Percentiles rank a stretch among this genome's conserved stretches.
phyloP scores from a whole-genome alignment of 2,113 vertebrate species.

The Edolisoma coerulescens region DNA sequence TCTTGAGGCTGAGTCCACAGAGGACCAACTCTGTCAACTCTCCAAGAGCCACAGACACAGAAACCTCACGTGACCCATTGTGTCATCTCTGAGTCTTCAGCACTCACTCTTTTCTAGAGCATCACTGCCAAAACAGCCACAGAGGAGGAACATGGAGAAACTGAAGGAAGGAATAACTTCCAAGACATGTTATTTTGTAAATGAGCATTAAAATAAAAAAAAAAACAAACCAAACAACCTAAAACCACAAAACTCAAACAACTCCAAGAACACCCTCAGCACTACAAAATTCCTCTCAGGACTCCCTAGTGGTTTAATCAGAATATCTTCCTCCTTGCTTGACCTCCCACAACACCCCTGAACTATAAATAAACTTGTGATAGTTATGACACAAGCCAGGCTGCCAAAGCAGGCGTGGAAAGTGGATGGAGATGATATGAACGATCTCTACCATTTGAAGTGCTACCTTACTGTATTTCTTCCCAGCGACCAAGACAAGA shows the following conservation, averaged over 20 bases:
- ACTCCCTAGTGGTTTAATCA: background rate
- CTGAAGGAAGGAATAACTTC: background rate
- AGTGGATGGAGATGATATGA: conserved; percentile 15
- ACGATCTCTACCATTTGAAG: background rate
- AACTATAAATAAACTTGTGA: conserved; percentile 39
- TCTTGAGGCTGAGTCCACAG: background rate
- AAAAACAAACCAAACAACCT: background rate
- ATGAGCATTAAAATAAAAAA: background rate
- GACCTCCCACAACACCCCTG: background rate
- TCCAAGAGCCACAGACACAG: background rate
- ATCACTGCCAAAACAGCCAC: background rate
- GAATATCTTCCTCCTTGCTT: background rate
- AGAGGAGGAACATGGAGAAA: background rate
- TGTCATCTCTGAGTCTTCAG: background rate
- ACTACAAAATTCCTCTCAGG: background rate
- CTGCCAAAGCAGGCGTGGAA: background rate
- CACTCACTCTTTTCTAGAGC: background rate
- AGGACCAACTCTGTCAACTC: background rate
- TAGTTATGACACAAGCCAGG: background rate
- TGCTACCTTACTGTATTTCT: background rate
- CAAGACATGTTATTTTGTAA: background rate
- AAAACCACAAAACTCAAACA: background rate
- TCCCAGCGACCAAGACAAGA: background rate
- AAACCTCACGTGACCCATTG: accelerated
- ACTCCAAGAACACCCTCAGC: background rate